Percentiles rank a stretch among this genome's conserved stretches.
Evolutionary conservation across 2,888 invertebrate genomes (phyloP).

Genomic region (Euzophera pinguis): DNA sequence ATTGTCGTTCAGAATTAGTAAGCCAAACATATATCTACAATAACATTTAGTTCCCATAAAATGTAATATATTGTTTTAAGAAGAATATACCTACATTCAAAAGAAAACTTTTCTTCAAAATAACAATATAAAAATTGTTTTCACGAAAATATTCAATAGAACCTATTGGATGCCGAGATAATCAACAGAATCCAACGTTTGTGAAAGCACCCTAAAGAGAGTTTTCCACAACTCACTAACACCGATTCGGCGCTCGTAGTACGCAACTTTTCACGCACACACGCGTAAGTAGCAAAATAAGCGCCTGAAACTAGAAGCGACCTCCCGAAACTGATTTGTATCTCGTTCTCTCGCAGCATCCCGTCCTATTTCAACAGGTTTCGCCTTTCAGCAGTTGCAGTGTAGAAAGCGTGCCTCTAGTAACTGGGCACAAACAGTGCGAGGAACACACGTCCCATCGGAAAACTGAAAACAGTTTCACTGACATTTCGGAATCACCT

Average conservation of each 20-base stretch:
- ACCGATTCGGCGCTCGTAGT: slow-evolving; percentile 60
- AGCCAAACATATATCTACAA: too few species aligned
- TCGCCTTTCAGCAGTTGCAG: slow-evolving; percentile 75
- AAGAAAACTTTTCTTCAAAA: too few species aligned
- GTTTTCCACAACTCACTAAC: slow-evolving; percentile 77
- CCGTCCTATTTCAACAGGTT: slow-evolving; percentile 78
- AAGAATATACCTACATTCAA: too few species aligned
- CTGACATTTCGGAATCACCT: slow-evolving; percentile 69
- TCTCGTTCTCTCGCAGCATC: slow-evolving; percentile 60
- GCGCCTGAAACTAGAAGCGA: slow-evolving; percentile 61
- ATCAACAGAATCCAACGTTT: slow-evolving; percentile 59
- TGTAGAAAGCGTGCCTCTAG: slow-evolving; percentile 71
- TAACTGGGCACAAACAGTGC: slow-evolving; percentile 74
- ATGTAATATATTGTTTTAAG: too few species aligned
- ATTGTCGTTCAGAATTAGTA: too few species aligned
- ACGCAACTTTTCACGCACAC: slow-evolving; percentile 75
- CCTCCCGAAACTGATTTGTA: slow-evolving; percentile 29
- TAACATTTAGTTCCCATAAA: too few species aligned
- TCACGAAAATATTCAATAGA: slow-evolving; percentile 33
- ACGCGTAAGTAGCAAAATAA: slow-evolving; percentile 61
- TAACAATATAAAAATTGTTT: too few species aligned
- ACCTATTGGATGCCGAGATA: slow-evolving; percentile 43
- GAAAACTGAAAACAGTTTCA: slow-evolving; percentile 72
- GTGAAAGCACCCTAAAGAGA: slow-evolving; percentile 72
- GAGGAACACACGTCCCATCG: slow-evolving; percentile 67